Evolutionary conservation across 2,888 invertebrate genomes (phyloP), one percentile per base, ranked within the genome.

Genomic region (Microplitis deprimator): DNA sequence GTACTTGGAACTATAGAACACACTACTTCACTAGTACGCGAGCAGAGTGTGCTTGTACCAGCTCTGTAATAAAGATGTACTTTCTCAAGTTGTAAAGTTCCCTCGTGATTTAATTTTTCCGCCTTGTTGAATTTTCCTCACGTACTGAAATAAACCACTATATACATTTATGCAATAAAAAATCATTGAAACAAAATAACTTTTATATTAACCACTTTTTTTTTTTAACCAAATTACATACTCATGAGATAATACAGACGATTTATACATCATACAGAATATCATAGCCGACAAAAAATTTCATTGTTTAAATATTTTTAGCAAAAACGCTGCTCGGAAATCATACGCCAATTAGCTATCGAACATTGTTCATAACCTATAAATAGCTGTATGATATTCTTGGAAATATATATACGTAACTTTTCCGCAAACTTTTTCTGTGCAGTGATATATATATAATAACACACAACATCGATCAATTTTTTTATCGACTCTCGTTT

Each of bases 401-500:
- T 50, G 13, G 50, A 50, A 50, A 50, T 50, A 13, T 50, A 5
- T 50, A 50, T 50, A 50, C 13, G 50, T 50, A 50, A 50, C 50
- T 50, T 50, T 50, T 50, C 13, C 13, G 13, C 20, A 8, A 65
- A 65, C 29, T 65, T 65, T 65, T 65, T 65, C n/a, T 10, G 38
- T 13, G 38, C 50, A 50, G 29, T 29, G 29, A 29, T 29, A 29
- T 20, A 50, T 50, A 50, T 50, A 50, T 50, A 50, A 50, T 50
- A 29, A 20, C 38, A 38, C 38, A 29, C 65, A 65, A 65, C 65
- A 29, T 13, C 65, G 13, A 65, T 65, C 65, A 65, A 65, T 38
- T 38, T 65, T 65, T 13, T 65, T 65, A 38, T 29, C 65, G n/a
- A 29, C 65, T 65, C 65, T 65, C 65, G 65, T 65, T 65, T 65